phyloP scores from a whole-genome alignment of 2,888 invertebrate genomes.

The Rhyacophila evoluta region DNA sequence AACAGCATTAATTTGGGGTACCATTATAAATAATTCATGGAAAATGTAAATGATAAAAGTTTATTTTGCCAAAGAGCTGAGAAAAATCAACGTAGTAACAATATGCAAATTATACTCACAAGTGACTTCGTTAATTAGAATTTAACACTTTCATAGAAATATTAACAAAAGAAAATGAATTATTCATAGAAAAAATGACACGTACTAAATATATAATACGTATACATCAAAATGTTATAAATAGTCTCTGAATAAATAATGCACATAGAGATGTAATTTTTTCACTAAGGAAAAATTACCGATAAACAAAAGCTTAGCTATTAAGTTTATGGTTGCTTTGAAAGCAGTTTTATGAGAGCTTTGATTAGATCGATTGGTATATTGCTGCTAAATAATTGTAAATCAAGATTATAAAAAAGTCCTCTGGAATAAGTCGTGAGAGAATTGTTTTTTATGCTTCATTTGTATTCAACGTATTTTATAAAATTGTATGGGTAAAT shows the following conservation, averaged over 20 bases:
- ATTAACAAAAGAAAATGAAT: too few species aligned
- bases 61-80: not conserved
- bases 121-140: not conserved
- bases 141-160: not conserved
- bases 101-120: not conserved
- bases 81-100: not conserved
- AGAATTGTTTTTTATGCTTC: too few species aligned
- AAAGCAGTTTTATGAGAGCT: not conserved
- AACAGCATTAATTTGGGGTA: not conserved
- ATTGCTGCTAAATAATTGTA: too few species aligned
- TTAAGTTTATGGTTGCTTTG: not conserved
- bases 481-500: too few species aligned
- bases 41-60: not conserved
- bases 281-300: not conserved
- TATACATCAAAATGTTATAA: too few species aligned
- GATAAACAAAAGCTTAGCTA: not conserved
- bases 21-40: not conserved
- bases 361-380: not conserved
- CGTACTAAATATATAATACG: too few species aligned
- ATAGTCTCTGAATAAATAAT: too few species aligned
- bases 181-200: too few species aligned
- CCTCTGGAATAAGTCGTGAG: too few species aligned
- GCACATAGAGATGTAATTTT: too few species aligned
- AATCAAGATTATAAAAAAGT: too few species aligned
- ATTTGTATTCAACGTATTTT: too few species aligned